These are phyloP conservation scores for Alces alces DNA, from an alignment of 2,113 vertebrate species.

Conservation along the genomic window DNA sequence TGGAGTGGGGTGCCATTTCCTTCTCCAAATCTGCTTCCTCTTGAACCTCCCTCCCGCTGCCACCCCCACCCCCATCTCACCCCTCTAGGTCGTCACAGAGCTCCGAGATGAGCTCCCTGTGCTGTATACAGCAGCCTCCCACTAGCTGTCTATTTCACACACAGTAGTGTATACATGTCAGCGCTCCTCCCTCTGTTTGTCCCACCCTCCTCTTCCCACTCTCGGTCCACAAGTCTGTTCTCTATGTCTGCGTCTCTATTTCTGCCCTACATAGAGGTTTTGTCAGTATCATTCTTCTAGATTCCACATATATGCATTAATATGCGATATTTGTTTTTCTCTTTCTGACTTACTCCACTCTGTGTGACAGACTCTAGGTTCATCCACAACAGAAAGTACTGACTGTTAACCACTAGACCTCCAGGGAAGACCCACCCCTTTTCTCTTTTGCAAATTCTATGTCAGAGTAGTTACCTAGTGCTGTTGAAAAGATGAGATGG, in stretches of 20 bases:
- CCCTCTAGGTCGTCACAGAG: background rate
- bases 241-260: background rate
- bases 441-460: background rate
- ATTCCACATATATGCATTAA: background rate
- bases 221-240: background rate
- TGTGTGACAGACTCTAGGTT: background rate
- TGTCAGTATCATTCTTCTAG: background rate
- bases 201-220: background rate
- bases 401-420: background rate
- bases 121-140: background rate
- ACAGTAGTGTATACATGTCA: background rate
- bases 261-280: background rate
- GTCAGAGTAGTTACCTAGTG: accelerated
- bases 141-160: background rate
- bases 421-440: background rate
- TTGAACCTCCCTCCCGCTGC: background rate
- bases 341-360: background rate
- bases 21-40: background rate
- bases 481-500: background rate
- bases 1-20: no score
- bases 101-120: background rate
- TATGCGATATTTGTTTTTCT: background rate
- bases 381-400: background rate
- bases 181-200: background rate
- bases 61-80: background rate